These are phyloP conservation scores for Eurytoma californica DNA, from an alignment of 2,888 invertebrate genomes.

Conservation along the genomic window DNA sequence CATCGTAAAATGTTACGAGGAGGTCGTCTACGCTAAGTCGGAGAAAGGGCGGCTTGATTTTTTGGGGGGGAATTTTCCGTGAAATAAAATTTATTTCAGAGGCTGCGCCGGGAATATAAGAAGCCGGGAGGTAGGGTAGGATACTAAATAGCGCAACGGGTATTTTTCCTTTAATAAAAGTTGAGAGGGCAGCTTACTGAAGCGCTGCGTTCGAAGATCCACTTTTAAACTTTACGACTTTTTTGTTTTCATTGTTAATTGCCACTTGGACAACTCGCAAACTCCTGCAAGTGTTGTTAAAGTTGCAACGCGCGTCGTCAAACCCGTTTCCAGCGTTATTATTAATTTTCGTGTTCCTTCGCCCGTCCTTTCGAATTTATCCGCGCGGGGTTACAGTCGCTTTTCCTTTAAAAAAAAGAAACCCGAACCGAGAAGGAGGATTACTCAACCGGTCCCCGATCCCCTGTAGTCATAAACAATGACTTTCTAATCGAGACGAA, in stretches of 20 bases:
- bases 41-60: no score
- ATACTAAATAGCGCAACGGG: background rate
- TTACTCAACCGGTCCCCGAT: slow-evolving; percentile 57
- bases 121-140: background rate
- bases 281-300: background rate
- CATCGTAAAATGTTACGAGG: slow-evolving; percentile 4
- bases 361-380: background rate
- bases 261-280: slow-evolving; percentile 10
- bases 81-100: no score
- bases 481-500: slow-evolving; percentile 61
- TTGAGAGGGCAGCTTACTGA: background rate
- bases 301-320: background rate
- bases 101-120: background rate
- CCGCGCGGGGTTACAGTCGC: background rate
- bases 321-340: background rate
- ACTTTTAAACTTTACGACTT: slow-evolving; percentile 25
- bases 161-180: slow-evolving; percentile 1
- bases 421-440: background rate
- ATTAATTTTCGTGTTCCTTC: background rate
- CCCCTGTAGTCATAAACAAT: slow-evolving; percentile 62
- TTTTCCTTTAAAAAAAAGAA: background rate
- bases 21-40: background rate
- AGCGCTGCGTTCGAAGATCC: background rate
- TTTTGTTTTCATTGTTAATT: slow-evolving; percentile 19
- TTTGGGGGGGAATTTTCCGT: no score